Percentiles rank a stretch among this genome's conserved stretches.
These are phyloP conservation scores for Xestia sexstrigata DNA, from an alignment of 2,888 invertebrate genomes.

Conservation along the genomic window DNA sequence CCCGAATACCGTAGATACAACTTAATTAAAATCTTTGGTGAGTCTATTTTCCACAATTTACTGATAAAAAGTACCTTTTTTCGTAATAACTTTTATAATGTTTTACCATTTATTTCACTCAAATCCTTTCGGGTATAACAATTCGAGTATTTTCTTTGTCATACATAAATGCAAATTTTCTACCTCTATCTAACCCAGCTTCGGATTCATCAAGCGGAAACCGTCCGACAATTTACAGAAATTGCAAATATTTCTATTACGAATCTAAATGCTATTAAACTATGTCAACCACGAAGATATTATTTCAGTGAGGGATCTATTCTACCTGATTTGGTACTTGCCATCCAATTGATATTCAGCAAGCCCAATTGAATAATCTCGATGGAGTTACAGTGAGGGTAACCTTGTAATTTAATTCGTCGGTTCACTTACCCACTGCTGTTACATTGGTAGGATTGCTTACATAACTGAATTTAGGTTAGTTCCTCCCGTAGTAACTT, in stretches of 20 bases:
- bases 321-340: constrained; percentile 69
- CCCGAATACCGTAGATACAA: background rate
- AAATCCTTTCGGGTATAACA: background rate
- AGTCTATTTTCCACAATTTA: background rate
- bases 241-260: constrained; percentile 46
- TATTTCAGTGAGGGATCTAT: constrained; percentile 70
- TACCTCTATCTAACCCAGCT: background rate
- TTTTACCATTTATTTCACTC: background rate
- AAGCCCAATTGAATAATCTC: constrained; percentile 77
- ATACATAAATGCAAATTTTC: constrained; percentile 3
- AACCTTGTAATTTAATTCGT: constrained; percentile 79
- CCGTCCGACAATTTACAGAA: constrained; percentile 10
- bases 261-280: constrained; percentile 52
- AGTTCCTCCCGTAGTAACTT: constrained; percentile 64
- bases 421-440: constrained; percentile 72
- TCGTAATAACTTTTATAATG: background rate
- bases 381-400: constrained; percentile 71
- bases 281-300: constrained; percentile 64
- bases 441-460: constrained; percentile 71
- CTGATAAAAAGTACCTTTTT: background rate
- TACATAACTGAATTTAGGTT: constrained; percentile 77
- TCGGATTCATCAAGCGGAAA: constrained; percentile 18
- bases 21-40: constrained; percentile 1
- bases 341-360: constrained; percentile 76
- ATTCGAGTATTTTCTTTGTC: background rate